Conservation (phyloP, 2,113 vertebrate genomes). For the Gymnorhina tibicen region DNA sequence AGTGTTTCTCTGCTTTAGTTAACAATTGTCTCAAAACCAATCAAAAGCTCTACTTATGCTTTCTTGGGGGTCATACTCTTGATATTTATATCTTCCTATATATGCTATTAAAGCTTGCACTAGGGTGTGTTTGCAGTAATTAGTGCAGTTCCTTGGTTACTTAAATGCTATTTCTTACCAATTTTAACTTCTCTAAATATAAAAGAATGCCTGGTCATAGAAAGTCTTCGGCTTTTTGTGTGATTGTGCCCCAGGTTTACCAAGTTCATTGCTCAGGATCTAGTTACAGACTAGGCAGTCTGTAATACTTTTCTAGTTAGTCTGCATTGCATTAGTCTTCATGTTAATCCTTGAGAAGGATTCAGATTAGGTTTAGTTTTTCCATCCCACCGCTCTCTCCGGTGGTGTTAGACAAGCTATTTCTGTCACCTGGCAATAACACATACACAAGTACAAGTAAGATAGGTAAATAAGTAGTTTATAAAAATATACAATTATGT, state of each 20-base stretch:
- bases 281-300: neutral
- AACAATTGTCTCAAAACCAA: neutral
- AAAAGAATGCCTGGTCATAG: neutral
- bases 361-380: neutral
- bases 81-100: neutral
- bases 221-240: neutral
- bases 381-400: rapidly evolving
- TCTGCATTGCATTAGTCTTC: neutral
- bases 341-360: neutral
- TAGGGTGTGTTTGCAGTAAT: neutral
- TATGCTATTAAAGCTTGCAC: neutral
- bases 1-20: neutral
- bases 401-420: neutral
- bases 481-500: neutral
- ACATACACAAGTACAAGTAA: neutral
- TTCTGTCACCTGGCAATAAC: neutral
- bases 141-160: neutral
- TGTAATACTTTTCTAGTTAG: neutral
- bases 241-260: neutral
- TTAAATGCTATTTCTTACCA: neutral
- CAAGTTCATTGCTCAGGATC: neutral
- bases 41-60: neutral
- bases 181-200: neutral
- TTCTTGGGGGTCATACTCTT: neutral
- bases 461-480: neutral